phyloP scores from a whole-genome alignment of 2,888 invertebrate species.

The Pristionchus fissidentatus region DNA sequence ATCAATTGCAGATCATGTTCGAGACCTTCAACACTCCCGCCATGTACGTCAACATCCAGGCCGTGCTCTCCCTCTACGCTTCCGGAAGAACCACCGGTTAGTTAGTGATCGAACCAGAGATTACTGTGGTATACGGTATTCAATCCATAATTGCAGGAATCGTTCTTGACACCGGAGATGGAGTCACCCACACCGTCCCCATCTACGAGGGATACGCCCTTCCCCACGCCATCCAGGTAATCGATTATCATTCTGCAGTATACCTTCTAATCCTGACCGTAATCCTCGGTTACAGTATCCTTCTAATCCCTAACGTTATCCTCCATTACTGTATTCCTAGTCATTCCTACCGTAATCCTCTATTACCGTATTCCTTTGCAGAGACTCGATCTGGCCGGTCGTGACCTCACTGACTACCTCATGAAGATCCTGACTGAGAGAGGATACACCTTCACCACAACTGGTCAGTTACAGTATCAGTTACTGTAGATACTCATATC shows the following conservation, averaged over 20 bases:
- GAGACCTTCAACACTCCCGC: conserved; percentile 86
- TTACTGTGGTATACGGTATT: no score
- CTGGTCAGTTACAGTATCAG: conserved; percentile 77
- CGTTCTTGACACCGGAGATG: conserved; percentile 91
- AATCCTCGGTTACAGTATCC: no score
- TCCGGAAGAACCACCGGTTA: conserved; percentile 78
- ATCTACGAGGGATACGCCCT: conserved; percentile 86
- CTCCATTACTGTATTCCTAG: no score
- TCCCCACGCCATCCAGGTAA: conserved; percentile 75
- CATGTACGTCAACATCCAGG: conserved; percentile 88
- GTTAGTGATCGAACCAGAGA: background rate
- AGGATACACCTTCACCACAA: conserved; percentile 76
- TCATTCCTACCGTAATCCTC: no score
- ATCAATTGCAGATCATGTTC: conserved; percentile 85
- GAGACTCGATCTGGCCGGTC: conserved; percentile 79
- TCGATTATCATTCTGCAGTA: background rate
- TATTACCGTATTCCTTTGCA: conserved; percentile 83
- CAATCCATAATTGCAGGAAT: conserved; percentile 57
- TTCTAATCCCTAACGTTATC: no score
- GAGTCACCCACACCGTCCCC: conserved; percentile 85
- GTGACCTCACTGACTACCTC: conserved; percentile 80
- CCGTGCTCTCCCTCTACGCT: conserved; percentile 91
- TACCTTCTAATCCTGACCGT: conserved; percentile 53
- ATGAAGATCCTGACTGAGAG: conserved; percentile 79
- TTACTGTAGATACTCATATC: conserved; percentile 75